Percentiles rank a stretch among this genome's conserved stretches.
These are phyloP conservation scores for Meteorus sp. DNA, from an alignment of 1,140 invertebrate species.

Conservation along the genomic window DNA sequence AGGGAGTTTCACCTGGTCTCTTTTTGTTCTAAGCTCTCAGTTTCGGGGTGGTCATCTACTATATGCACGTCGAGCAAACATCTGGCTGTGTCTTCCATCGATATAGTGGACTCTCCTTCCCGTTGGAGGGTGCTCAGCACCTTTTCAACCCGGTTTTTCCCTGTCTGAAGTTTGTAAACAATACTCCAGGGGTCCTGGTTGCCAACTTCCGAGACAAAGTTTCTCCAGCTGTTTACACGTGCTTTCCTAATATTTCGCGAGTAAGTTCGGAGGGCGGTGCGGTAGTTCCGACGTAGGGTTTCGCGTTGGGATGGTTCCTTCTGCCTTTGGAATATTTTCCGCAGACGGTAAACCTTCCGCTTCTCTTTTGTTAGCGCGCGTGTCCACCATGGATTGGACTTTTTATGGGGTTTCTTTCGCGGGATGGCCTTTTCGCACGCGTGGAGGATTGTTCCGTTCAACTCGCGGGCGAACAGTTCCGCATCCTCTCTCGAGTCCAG, in stretches of 20 bases:
- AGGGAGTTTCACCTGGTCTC: too few species aligned
- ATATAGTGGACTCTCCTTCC: background rate
- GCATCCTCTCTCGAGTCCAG: background rate
- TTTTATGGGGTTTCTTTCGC: background rate
- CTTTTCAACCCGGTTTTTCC: conserved; percentile 14
- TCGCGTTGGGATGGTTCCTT: background rate
- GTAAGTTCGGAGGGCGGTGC: background rate
- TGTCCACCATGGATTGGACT: conserved; percentile 29
- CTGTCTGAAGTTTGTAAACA: conserved; percentile 18
- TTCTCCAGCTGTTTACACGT: conserved; percentile 18
- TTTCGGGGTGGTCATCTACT: too few species aligned
- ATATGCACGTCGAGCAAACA: too few species aligned
- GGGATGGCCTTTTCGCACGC: background rate
- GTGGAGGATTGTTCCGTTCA: background rate
- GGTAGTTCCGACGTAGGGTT: background rate
- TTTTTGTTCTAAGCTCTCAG: too few species aligned
- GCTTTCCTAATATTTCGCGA: background rate
- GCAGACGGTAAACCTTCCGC: background rate
- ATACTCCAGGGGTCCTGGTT: conserved; percentile 26
- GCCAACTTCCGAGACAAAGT: conserved; percentile 25
- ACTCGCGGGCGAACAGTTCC: background rate
- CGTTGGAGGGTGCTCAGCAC: too few species aligned
- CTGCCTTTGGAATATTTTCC: conserved; percentile 14
- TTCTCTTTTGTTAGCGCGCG: conserved; percentile 11
- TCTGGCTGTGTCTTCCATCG: too few species aligned